These are phyloP conservation scores for Lycodopsis pacificus DNA, from an alignment of 2,797 vertebrate species.

Conservation along the genomic window DNA sequence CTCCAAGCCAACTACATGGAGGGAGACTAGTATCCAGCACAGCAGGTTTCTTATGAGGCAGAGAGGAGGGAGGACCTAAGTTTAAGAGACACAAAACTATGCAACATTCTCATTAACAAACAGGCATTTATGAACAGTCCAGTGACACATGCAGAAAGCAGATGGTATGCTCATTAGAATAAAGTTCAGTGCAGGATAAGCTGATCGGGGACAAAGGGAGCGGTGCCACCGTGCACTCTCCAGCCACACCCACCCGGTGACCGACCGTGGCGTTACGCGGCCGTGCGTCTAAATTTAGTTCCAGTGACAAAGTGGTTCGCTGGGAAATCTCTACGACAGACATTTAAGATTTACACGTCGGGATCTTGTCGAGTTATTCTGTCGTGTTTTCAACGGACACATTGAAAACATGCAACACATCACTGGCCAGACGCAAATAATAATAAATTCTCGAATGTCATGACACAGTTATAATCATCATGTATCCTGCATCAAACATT, in stretches of 20 bases:
- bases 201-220: conserved; percentile 64
- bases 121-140: conserved; percentile 99
- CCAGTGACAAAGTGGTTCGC: conserved; percentile 18
- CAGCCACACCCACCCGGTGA: conserved; percentile 30
- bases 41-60: conserved; percentile 96
- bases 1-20: conserved; percentile 98
- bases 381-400: conserved; percentile 40
- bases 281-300: conserved; percentile 28
- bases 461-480: conserved; percentile 32
- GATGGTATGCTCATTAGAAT: conserved; percentile 93
- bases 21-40: conserved; percentile 96
- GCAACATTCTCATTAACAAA: conserved; percentile 99
- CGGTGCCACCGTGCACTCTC: conserved; percentile 5
- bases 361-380: not conserved
- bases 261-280: conserved; percentile 35
- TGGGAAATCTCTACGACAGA: not conserved
- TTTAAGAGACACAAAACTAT: conserved; percentile 97
- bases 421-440: conserved; percentile 19
- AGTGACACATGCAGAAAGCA: conserved; percentile 99
- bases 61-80: conserved; percentile 96
- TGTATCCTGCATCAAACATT: conserved; percentile 98
- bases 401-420: conserved; percentile 43
- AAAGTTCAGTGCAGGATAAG: conserved; percentile 96
- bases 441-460: not conserved
- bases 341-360: not conserved